Evolutionary conservation across 2,888 invertebrate species (phyloP).

Genomic region (Drosophila hamatofila): DNA sequence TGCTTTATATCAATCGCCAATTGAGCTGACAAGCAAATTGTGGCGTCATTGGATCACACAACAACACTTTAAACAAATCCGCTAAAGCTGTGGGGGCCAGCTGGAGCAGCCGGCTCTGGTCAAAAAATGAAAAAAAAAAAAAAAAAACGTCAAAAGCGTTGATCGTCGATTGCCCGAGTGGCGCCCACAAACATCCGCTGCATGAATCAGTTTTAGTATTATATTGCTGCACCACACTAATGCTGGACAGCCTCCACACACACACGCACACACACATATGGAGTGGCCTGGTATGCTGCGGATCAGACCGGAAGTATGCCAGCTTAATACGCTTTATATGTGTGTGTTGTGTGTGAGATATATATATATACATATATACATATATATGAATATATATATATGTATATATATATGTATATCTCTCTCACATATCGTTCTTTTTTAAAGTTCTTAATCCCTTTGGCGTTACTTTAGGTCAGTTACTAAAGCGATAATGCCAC

Average conservation of each 20-base stretch:
- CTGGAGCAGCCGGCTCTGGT: constrained; percentile 48
- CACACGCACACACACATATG: neutral
- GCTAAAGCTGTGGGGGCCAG: constrained; percentile 2
- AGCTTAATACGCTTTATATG: constrained; percentile 27
- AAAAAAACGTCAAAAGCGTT: constrained; percentile 48
- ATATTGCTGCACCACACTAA: constrained; percentile 21
- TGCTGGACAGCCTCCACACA: constrained; percentile 12
- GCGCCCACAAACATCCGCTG: constrained; percentile 75
- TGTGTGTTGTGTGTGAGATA: neutral
- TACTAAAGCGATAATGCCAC: constrained; percentile 42
- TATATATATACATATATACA: no score
- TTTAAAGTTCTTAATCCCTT: constrained; percentile 53
- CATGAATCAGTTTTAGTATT: constrained; percentile 57
- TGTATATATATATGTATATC: neutral
- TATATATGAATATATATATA: no score
- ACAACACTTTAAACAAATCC: constrained; percentile 23
- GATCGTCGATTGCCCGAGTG: constrained; percentile 55
- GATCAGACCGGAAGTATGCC: constrained; percentile 55
- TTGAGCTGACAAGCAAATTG: constrained; percentile 41
- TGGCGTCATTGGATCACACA: constrained; percentile 47
- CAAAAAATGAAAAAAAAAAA: constrained; percentile 28
- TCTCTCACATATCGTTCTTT: constrained; percentile 1
- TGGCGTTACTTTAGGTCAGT: constrained; percentile 77
- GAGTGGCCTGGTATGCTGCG: constrained; percentile 39
- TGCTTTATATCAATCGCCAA: constrained; percentile 69